Percentiles rank a stretch among this genome's conserved stretches.
Evolutionary conservation across 2,888 invertebrate species (phyloP).

Genomic region (Steinernema carpocapsae): DNA sequence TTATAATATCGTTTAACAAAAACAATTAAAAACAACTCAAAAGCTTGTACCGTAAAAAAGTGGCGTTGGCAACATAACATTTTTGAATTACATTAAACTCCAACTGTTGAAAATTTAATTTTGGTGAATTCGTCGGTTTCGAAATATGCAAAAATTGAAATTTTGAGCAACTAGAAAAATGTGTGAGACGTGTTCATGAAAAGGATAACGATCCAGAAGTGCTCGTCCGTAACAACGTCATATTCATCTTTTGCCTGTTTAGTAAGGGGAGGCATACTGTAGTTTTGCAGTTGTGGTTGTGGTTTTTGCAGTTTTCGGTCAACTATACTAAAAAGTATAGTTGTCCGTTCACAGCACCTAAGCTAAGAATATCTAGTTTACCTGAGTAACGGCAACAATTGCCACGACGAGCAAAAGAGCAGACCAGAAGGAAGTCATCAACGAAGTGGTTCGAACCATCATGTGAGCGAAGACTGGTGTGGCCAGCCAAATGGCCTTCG

Average conservation of each 20-base stretch:
- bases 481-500: constrained; percentile 32
- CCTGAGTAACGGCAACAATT: not conserved
- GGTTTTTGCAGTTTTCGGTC: not conserved
- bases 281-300: too few relatives aligned
- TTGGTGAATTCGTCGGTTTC: not conserved
- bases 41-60: not conserved
- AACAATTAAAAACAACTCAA: not conserved
- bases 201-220: too few relatives aligned
- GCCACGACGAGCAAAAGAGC: not conserved
- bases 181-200: too few relatives aligned
- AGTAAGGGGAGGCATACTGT: too few relatives aligned
- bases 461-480: constrained; percentile 27
- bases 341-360: not conserved
- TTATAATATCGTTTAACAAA: not conserved
- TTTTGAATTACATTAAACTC: too few relatives aligned
- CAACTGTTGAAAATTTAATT: not conserved
- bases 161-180: too few relatives aligned
- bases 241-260: too few relatives aligned
- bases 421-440: constrained; percentile 16
- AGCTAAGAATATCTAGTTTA: not conserved
- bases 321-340: not conserved
- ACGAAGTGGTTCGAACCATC: constrained; percentile 5
- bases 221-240: too few relatives aligned
- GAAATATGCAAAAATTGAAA: not conserved
- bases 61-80: not conserved